Base-by-base conservation (phyloP, 2,797 vertebrate genomes). In the Muraenolepis orangiensis region DNA sequence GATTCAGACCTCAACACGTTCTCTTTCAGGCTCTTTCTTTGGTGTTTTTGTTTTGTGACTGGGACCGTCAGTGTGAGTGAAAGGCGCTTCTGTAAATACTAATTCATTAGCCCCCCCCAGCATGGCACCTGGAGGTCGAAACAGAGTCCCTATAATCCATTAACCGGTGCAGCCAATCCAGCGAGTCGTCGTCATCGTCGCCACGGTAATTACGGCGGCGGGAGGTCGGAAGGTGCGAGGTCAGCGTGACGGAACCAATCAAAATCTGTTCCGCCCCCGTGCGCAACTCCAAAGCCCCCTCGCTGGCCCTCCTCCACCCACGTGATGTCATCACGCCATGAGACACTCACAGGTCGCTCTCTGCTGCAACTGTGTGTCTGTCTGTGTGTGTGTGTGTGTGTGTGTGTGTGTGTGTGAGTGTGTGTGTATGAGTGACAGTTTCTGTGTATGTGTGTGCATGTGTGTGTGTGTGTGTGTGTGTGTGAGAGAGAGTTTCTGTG, bases 241-340 rank as follows among this genome's bases (percentile, higher is more conserved):
- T 86, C 80, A 75, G 26, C 7, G 29, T 89, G 90, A 87, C 89
- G 82, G 28, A 85, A 75, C 79, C 69, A 31, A 85, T 91, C 81
- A 84, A 80, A 74, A 76, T 90, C 85, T 80, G 78, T 89, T 91
- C 81, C 82, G 61, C 82, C 68, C 82, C 80, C 85, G 42, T 34
- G 72, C 70, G 12, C 67, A 18, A 84, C 76, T 66, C 30, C 72
- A 31, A 76, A 82, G 80, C 81, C 82, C 82, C 81, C 79, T 13
- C 66, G 57, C 66, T 61, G 76, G 84, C 80, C 76, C 10, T 3
- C 82, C 78, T 42, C 12, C 77, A 28, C 67, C 23, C 23, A 0
- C 74, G 72, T 85, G 87, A 90, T 68, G 78, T 88, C 86, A 87
- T 81, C 14, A 26, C 3, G 75, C 88, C 75, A 72, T 38, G 38